Percentiles rank a stretch among this genome's conserved stretches.
Conservation (phyloP, 1,140 invertebrate species). For the Eriosoma lanigerum region DNA sequence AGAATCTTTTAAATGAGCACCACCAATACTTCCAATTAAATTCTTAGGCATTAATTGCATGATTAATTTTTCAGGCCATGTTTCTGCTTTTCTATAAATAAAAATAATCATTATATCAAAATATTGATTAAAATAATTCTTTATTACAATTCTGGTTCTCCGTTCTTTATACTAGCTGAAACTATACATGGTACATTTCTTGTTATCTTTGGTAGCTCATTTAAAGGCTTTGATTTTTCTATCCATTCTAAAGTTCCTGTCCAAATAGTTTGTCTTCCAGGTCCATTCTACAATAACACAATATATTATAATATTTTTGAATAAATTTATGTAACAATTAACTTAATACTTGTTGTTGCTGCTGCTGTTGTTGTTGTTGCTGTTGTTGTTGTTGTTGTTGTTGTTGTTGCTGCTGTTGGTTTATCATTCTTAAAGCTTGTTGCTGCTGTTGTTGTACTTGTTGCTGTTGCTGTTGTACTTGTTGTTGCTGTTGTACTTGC, state of each 20-base stretch:
- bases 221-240: constrained; percentile 71
- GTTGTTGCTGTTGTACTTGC: constrained; percentile 58
- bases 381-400: constrained; percentile 56
- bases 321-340: background rate
- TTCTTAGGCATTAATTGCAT: constrained; percentile 93
- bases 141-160: constrained; percentile 78
- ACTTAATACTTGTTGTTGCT: constrained; percentile 58
- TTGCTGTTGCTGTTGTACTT: constrained; percentile 55
- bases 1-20: constrained; percentile 82
- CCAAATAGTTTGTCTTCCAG: constrained; percentile 78
- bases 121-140: no score
- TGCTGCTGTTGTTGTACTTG: constrained; percentile 56
- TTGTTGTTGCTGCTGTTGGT: constrained; percentile 58
- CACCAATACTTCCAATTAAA: constrained; percentile 83
- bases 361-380: constrained; percentile 59
- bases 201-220: constrained; percentile 69
- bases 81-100: constrained; percentile 74
- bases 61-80: constrained; percentile 87
- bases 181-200: constrained; percentile 83
- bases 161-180: constrained; percentile 73
- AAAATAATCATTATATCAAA: no score
- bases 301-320: constrained; percentile 1
- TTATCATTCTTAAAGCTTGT: constrained; percentile 51
- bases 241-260: constrained; percentile 86
- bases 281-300: constrained; percentile 53